phyloP scores from a whole-genome alignment of 2,113 vertebrate species.

The Eretmodus cyanostictus region DNA sequence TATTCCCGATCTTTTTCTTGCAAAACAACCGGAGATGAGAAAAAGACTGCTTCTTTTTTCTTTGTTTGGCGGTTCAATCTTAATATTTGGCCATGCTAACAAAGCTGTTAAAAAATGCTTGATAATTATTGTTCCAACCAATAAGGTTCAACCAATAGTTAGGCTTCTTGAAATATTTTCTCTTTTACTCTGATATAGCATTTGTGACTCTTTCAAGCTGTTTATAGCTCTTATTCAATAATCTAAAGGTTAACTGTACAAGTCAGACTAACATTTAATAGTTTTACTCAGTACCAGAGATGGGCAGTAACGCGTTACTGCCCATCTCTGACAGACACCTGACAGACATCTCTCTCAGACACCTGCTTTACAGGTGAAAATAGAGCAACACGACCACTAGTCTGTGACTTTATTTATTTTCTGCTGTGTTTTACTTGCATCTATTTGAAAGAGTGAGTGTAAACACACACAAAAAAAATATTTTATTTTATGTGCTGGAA shows the following conservation, averaged over 20 bases:
- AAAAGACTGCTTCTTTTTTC: background rate
- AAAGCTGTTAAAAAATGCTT: background rate
- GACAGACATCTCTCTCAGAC: too few relatives aligned
- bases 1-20: background rate
- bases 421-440: too few relatives aligned
- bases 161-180: background rate
- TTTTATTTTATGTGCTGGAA: too few relatives aligned
- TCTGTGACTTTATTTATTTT: too few relatives aligned
- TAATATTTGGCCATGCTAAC: background rate
- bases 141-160: background rate
- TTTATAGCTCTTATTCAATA: background rate
- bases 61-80: background rate
- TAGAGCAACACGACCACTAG: too few relatives aligned
- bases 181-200: background rate
- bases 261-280: background rate
- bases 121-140: background rate
- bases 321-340: too few relatives aligned
- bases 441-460: too few relatives aligned
- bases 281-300: background rate
- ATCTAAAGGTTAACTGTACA: background rate
- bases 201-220: background rate
- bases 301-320: too few relatives aligned
- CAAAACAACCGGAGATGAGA: background rate
- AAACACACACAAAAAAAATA: too few relatives aligned
- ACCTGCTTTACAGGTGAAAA: too few relatives aligned